Percentiles rank a stretch among this genome's conserved stretches.
Conservation (phyloP, 2,113 vertebrate species). For the Athene cunicularia region DNA sequence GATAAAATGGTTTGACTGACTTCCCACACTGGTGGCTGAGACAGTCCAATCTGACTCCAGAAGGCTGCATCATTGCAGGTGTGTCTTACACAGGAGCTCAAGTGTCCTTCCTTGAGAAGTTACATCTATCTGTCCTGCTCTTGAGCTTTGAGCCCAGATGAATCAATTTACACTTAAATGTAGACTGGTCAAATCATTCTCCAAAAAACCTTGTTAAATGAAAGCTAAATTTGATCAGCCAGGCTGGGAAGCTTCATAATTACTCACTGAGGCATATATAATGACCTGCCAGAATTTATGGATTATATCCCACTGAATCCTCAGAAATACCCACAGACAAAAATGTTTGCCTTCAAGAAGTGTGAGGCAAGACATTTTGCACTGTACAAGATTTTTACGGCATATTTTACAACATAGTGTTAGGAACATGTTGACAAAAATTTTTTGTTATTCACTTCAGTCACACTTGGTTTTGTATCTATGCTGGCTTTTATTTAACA, state of each 20-base stretch:
- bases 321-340: neutral
- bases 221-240: neutral
- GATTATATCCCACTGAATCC: neutral
- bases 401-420: neutral
- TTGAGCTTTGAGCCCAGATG: neutral
- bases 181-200: neutral
- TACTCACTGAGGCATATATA: neutral
- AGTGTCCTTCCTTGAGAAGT: neutral
- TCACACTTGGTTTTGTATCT: neutral
- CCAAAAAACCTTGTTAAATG: neutral
- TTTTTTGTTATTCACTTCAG: neutral
- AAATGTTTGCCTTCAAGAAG: neutral
- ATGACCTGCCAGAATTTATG: neutral
- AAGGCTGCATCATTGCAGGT: neutral
- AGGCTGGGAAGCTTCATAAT: neutral
- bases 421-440: neutral
- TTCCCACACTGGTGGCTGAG: neutral
- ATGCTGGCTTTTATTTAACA: neutral
- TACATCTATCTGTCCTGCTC: neutral
- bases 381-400: neutral
- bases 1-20: neutral
- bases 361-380: neutral
- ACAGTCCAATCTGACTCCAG: neutral
- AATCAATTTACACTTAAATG: neutral
- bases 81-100: neutral